Conservation (phyloP, 2,113 vertebrate species). For the Dasyprocta punctata region DNA sequence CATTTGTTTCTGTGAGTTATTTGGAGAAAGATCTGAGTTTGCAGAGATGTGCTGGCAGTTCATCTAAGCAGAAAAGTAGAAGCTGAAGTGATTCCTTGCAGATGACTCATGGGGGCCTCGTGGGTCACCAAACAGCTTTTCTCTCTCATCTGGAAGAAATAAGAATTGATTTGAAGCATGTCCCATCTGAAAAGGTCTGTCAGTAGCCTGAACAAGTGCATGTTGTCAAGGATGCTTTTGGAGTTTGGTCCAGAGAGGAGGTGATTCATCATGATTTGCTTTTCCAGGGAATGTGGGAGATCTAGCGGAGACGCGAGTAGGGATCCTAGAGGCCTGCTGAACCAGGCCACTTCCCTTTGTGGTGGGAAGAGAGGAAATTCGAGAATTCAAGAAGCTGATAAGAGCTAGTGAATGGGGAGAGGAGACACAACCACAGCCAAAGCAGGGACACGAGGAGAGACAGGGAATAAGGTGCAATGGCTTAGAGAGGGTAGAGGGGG, state of each 20-base stretch:
- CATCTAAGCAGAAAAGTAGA: constrained; percentile 43
- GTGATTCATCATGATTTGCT: background rate
- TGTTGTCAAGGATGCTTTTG: constrained; percentile 11
- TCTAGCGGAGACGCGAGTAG: background rate
- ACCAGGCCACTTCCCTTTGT: no score
- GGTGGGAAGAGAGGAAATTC: background rate
- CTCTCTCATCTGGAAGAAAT: constrained; percentile 64
- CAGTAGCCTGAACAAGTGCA: rapidly evolving
- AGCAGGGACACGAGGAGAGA: rapidly evolving
- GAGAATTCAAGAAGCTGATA: background rate
- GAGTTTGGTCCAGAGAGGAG: constrained; percentile 7
- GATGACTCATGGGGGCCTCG: background rate
- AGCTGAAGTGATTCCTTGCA: constrained; percentile 34
- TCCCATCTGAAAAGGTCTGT: constrained; percentile 42
- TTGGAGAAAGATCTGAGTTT: constrained; percentile 29
- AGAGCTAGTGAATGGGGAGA: background rate
- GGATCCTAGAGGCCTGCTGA: background rate
- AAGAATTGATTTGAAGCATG: constrained; percentile 44
- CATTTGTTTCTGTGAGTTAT: background rate
- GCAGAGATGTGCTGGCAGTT: background rate
- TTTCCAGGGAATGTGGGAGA: background rate
- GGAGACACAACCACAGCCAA: background rate
- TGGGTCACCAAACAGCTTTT: constrained; percentile 32
- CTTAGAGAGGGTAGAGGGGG: background rate
- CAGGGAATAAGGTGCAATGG: background rate